Evolutionary conservation across 1,140 invertebrate genomes (phyloP).

Genomic region (Phocides pigmalion): DNA sequence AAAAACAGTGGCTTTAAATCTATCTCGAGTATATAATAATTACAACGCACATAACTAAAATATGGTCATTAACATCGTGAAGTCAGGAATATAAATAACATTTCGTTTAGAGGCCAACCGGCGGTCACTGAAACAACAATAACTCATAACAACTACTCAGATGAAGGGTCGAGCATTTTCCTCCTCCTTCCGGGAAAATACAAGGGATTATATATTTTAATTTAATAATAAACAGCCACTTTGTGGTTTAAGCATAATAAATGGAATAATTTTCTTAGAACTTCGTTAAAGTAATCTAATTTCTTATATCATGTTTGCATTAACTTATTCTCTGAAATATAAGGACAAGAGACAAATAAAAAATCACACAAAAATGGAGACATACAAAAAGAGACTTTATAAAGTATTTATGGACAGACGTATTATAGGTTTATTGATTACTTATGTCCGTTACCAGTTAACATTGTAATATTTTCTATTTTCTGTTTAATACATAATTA

Average conservation of each 20-base stretch:
- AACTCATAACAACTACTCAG: slow-evolving; percentile 16
- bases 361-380: too few relatives aligned
- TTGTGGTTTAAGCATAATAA: not conserved
- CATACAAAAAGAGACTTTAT: too few relatives aligned
- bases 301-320: not conserved
- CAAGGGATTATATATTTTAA: slow-evolving; percentile 1
- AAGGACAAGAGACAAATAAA: too few relatives aligned
- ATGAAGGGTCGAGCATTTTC: slow-evolving; percentile 14
- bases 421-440: too few relatives aligned
- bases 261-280: not conserved
- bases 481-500: too few relatives aligned
- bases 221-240: slow-evolving; percentile 1
- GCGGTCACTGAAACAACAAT: slow-evolving; percentile 3
- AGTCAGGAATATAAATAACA: slow-evolving; percentile 20
- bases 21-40: too few relatives aligned
- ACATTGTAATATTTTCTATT: too few relatives aligned
- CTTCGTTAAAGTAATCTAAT: not conserved
- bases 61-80: slow-evolving; percentile 7
- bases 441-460: too few relatives aligned
- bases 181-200: slow-evolving; percentile 19
- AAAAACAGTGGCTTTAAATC: too few relatives aligned
- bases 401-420: too few relatives aligned
- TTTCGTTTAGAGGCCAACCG: not conserved
- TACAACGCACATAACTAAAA: not conserved
- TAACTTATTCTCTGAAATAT: not conserved